phyloP scores from a whole-genome alignment of 2,113 vertebrate species.

The Siniperca chuatsi region DNA sequence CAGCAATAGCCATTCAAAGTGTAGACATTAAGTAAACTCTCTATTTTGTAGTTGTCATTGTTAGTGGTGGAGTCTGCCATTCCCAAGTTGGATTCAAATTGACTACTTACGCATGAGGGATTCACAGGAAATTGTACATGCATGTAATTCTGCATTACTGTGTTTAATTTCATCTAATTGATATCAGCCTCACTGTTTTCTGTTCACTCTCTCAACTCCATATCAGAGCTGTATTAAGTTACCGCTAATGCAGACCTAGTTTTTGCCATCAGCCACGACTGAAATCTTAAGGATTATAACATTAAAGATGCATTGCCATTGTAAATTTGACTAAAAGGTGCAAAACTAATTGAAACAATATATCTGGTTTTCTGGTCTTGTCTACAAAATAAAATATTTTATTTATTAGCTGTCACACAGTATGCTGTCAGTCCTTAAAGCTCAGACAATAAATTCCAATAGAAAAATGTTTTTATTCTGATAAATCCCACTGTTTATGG shows the following conservation, averaged over 20 bases:
- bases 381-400: neutral
- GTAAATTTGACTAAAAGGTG: neutral
- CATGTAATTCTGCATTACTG: neutral
- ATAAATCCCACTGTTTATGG: constrained; percentile 1
- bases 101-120: neutral
- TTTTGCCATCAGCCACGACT: too few relatives aligned
- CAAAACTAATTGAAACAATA: neutral
- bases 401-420: neutral
- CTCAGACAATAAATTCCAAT: neutral
- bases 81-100: neutral
- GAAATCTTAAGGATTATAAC: neutral
- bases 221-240: neutral
- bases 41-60: neutral
- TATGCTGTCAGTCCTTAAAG: neutral
- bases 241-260: neutral
- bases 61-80: neutral
- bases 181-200: neutral
- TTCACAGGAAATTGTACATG: neutral
- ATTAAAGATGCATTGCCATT: neutral
- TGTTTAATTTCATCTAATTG: neutral
- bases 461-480: neutral
- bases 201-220: neutral
- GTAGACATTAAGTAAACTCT: neutral
- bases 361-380: neutral
- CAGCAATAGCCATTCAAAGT: neutral